A percentile compares a stretch with the other conserved stretches of the same genome.
Evolutionary conservation across 2,797 vertebrate species (phyloP).

Genomic region (Buceros bicornis): DNA sequence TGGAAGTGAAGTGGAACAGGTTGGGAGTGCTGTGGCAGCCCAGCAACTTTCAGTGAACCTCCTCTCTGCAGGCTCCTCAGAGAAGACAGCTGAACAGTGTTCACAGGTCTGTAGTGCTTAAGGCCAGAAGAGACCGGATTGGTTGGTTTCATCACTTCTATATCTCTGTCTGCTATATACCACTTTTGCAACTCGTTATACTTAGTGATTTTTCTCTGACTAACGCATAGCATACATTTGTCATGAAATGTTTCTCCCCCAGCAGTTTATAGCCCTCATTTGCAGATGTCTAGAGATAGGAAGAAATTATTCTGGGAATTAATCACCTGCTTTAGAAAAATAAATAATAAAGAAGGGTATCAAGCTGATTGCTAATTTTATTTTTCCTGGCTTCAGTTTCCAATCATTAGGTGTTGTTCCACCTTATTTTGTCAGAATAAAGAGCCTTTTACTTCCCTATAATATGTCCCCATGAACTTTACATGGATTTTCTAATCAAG

Average conservation of each 20-base stretch:
- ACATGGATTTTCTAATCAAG: conserved; percentile 51
- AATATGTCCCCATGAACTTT: conserved; percentile 45
- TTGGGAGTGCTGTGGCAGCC: not conserved
- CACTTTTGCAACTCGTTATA: not conserved
- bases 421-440: conserved; percentile 57
- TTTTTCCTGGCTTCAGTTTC: conserved; percentile 66
- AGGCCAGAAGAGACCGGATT: not conserved
- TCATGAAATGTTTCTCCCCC: not conserved
- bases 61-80: not conserved
- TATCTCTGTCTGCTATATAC: not conserved
- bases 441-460: conserved; percentile 36
- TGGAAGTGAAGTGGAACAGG: not conserved
- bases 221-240: not conserved
- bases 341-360: not conserved
- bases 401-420: conserved; percentile 22
- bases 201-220: not conserved
- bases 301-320: conserved; percentile 32
- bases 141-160: not conserved
- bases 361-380: conserved; percentile 63
- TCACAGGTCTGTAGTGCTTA: not conserved
- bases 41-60: not conserved
- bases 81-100: not conserved
- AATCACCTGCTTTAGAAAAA: conserved; percentile 29
- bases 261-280: conserved; percentile 4
- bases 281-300: conserved; percentile 28